These are phyloP conservation scores for Barypeithes pellucidus DNA, from an alignment of 2,888 invertebrate species.

Conservation along the genomic window DNA sequence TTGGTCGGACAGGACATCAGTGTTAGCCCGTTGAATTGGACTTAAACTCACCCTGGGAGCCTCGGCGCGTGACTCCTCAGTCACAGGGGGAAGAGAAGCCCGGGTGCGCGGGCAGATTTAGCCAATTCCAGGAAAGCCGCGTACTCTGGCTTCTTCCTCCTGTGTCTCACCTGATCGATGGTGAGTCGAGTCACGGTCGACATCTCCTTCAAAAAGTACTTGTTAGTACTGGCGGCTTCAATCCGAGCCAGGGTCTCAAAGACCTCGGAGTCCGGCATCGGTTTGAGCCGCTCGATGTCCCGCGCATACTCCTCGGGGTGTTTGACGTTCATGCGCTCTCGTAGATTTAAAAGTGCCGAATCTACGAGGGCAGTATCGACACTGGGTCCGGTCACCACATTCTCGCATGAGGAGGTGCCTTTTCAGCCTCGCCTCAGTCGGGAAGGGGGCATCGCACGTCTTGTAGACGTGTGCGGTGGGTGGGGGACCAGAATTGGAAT, in stretches of 20 bases:
- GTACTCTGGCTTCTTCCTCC: conserved; percentile 37
- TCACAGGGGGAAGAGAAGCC: too few relatives aligned
- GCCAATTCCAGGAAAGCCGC: conserved; percentile 20
- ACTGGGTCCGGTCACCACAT: conserved; percentile 6
- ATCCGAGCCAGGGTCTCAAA: conserved; percentile 30
- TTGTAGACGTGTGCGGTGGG: too few relatives aligned
- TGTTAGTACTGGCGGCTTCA: conserved; percentile 17
- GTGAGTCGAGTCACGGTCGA: conserved; percentile 38
- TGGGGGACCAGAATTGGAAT: neutral
- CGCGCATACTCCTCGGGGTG: conserved; percentile 17
- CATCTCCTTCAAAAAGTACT: conserved; percentile 28
- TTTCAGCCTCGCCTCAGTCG: neutral
- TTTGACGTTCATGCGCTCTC: conserved; percentile 30
- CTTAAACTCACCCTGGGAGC: neutral
- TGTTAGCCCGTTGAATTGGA: too few relatives aligned
- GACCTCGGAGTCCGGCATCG: conserved; percentile 22
- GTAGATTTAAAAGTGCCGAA: conserved; percentile 24
- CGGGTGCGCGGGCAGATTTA: neutral
- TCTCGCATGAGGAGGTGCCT: neutral
- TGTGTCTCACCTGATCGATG: conserved; percentile 36
- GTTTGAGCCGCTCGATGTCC: conserved; percentile 18
- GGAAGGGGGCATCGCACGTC: neutral
- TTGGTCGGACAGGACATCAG: neutral
- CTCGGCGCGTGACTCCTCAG: too few relatives aligned
- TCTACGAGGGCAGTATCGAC: conserved; percentile 19